A percentile compares a stretch with the other conserved stretches of the same genome.
Conservation (phyloP, 2,888 invertebrate genomes). For the Machimus atricapillus region DNA sequence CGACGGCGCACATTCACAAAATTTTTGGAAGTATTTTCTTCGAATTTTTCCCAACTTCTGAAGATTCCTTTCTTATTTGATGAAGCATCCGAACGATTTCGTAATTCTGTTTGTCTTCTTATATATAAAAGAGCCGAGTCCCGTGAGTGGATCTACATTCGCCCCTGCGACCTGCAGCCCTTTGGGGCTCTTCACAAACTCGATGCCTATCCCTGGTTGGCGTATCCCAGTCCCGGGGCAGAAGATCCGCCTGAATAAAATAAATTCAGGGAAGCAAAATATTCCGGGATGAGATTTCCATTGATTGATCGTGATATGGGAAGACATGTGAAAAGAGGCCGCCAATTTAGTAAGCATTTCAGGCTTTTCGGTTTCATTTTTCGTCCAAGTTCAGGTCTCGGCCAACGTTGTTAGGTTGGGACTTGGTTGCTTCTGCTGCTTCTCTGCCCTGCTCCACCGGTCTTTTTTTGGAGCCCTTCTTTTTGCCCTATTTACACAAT, state of each 20-base stretch:
- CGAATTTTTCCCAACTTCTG: slow-evolving; percentile 26
- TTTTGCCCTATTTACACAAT: background rate
- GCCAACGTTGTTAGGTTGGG: slow-evolving; percentile 41
- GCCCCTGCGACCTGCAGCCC: background rate
- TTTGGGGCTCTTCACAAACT: background rate
- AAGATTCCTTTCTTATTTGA: slow-evolving; percentile 11
- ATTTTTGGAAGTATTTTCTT: slow-evolving; percentile 6
- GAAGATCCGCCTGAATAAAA: slow-evolving; percentile 30
- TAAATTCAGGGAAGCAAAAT: slow-evolving; percentile 40
- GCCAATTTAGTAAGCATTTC: slow-evolving; percentile 51
- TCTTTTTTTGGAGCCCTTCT: background rate
- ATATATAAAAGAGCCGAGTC: background rate
- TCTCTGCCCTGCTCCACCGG: background rate
- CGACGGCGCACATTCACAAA: background rate
- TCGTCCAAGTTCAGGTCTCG: slow-evolving; percentile 43
- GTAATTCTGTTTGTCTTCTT: background rate
- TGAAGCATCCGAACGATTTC: slow-evolving; percentile 16
- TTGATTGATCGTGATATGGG: slow-evolving; percentile 52
- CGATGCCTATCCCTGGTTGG: background rate
- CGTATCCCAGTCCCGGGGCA: background rate
- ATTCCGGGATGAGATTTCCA: slow-evolving; percentile 46
- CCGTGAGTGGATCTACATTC: background rate
- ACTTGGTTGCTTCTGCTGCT: background rate
- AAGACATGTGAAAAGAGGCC: slow-evolving; percentile 49
- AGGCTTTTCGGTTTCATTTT: slow-evolving; percentile 47